phyloP scores from a whole-genome alignment of 2,113 vertebrate genomes.

The Mirza zaza region DNA sequence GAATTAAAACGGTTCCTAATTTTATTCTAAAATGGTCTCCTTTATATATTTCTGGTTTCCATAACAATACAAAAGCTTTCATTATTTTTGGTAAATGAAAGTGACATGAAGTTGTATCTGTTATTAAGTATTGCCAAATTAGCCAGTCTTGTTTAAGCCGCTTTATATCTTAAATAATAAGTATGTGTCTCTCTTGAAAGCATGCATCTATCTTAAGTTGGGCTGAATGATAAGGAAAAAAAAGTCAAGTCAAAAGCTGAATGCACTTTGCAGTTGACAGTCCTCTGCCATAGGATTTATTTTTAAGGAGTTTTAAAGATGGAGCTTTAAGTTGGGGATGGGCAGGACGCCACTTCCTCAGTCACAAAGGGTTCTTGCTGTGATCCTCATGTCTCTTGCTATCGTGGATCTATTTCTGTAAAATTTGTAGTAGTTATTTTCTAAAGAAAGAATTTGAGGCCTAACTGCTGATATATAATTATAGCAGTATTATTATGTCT shows the following conservation, averaged over 20 bases:
- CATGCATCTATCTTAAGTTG: not conserved
- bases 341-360: not conserved
- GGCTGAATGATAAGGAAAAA: not conserved
- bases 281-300: not conserved
- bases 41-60: not conserved
- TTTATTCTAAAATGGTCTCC: not conserved
- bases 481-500: constrained; percentile 33
- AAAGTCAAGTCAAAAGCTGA: not conserved
- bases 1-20: constrained; percentile 4
- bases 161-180: not conserved
- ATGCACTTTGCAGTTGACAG: not conserved
- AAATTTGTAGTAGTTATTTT: constrained; percentile 64
- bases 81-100: not conserved
- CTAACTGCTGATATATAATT: constrained; percentile 64
- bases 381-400: constrained; percentile 49
- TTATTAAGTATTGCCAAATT: not conserved
- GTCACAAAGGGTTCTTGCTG: not conserved
- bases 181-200: not conserved
- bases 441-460: constrained; percentile 61
- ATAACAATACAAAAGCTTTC: not conserved
- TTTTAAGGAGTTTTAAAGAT: not conserved
- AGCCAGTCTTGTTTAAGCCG: not conserved
- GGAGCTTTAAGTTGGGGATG: not conserved
- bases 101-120: not conserved
- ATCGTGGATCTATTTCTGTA: constrained; percentile 62